phyloP scores from a whole-genome alignment of 1,140 invertebrate species.

The Meloidogyne floridensis region DNA sequence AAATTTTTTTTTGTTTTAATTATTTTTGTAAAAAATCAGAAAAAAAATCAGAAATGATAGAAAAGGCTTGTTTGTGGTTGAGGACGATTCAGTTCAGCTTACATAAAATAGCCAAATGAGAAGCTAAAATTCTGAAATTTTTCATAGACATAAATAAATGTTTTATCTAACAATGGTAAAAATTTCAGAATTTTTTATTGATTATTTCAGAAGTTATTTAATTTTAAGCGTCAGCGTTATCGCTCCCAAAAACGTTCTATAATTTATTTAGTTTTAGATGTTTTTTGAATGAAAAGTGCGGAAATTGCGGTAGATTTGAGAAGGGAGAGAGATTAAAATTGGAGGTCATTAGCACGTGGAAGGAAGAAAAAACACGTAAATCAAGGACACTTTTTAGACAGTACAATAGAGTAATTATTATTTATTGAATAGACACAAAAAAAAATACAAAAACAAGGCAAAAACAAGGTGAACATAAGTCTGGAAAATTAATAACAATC shows the following conservation, averaged over 20 bases:
- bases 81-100: neutral
- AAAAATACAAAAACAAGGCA: too few species aligned
- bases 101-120: too few species aligned
- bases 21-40: neutral
- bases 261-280: neutral
- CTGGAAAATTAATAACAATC: too few species aligned
- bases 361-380: neutral
- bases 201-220: too few species aligned
- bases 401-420: neutral
- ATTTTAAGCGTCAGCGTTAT: too few species aligned
- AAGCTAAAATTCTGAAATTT: too few species aligned
- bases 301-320: neutral
- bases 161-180: too few species aligned
- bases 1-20: neutral
- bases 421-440: too few species aligned
- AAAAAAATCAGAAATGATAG: neutral
- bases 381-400: neutral
- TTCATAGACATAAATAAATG: too few species aligned
- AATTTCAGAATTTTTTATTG: too few species aligned
- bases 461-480: too few species aligned
- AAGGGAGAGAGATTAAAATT: neutral
- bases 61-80: neutral
- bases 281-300: neutral
- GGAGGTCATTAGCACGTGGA: conserved; percentile 7
- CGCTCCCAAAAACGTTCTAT: neutral